These are phyloP conservation scores for Conus ventricosus DNA, from an alignment of 1,140 invertebrate species.

Conservation along the genomic window DNA sequence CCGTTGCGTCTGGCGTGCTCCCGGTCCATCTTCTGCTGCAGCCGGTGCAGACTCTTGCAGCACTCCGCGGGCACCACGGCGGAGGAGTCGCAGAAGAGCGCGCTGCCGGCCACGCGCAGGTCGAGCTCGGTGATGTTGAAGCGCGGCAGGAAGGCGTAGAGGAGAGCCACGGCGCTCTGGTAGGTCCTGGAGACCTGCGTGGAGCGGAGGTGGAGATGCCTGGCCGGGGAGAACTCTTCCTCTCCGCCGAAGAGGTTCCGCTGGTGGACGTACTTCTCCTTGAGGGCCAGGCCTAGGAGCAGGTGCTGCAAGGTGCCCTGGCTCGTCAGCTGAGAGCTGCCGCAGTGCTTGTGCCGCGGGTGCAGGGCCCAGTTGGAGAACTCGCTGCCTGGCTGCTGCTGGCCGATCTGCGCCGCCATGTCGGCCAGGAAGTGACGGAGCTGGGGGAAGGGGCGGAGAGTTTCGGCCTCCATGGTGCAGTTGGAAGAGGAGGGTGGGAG, in stretches of 20 bases:
- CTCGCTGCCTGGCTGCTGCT: constrained; percentile 78
- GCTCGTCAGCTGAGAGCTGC: constrained; percentile 81
- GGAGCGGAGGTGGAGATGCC: constrained; percentile 84
- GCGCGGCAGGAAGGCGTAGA: constrained; percentile 84
- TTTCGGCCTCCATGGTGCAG: constrained; percentile 78
- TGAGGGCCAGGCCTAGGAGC: constrained; percentile 83
- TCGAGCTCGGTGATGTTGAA: constrained; percentile 77
- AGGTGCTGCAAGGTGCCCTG: constrained; percentile 85
- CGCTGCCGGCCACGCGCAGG: constrained; percentile 70
- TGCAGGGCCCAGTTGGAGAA: constrained; percentile 89
- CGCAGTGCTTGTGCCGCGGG: constrained; percentile 80
- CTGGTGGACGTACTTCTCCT: constrained; percentile 82
- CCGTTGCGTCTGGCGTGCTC: constrained; percentile 27
- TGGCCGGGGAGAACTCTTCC: constrained; percentile 70
- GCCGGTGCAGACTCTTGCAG: constrained; percentile 75
- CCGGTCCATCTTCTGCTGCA: constrained; percentile 50
- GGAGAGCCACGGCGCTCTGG: constrained; percentile 88
- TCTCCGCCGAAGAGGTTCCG: constrained; percentile 67
- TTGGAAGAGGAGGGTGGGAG: constrained; percentile 79
- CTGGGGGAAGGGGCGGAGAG: constrained; percentile 53
- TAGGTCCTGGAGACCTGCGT: constrained; percentile 91
- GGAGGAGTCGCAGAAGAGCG: constrained; percentile 59
- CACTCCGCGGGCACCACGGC: constrained; percentile 82
- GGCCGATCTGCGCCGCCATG: constrained; percentile 40
- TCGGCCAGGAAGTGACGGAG: constrained; percentile 48